A percentile compares a stretch with the other conserved stretches of the same genome.
Conservation (phyloP, 2,113 vertebrate species). For the Zosterops borbonicus region DNA sequence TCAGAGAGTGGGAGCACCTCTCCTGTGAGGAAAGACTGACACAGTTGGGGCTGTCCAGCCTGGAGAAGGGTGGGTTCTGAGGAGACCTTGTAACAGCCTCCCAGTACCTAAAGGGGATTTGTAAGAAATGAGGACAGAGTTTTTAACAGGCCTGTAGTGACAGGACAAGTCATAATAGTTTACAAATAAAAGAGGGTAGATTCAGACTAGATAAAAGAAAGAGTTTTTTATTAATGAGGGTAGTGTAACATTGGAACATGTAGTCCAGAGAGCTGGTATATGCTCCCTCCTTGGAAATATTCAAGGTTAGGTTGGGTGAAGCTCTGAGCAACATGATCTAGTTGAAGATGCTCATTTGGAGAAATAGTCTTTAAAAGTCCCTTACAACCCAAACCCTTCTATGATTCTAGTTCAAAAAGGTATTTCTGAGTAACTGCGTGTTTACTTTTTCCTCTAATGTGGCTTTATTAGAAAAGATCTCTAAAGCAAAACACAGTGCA, state of each 20-base stretch:
- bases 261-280: neutral
- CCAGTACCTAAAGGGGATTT: neutral
- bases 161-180: neutral
- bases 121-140: neutral
- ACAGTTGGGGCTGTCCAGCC: neutral
- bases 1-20: neutral
- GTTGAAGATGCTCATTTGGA: neutral
- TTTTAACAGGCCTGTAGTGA: neutral
- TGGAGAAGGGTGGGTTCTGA: accelerated
- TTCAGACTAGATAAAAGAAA: neutral
- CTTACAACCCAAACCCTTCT: neutral
- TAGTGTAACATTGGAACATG: neutral
- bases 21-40: neutral
- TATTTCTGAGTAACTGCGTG: neutral
- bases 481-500: neutral
- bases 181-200: neutral
- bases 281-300: neutral
- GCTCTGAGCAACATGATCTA: neutral
- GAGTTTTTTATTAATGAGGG: neutral
- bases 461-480: neutral
- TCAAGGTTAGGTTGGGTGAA: accelerated
- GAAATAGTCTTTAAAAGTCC: neutral
- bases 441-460: neutral
- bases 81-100: neutral
- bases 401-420: neutral